Base-by-base conservation (phyloP, 2,113 vertebrate species). In the Tichodroma muraria region DNA sequence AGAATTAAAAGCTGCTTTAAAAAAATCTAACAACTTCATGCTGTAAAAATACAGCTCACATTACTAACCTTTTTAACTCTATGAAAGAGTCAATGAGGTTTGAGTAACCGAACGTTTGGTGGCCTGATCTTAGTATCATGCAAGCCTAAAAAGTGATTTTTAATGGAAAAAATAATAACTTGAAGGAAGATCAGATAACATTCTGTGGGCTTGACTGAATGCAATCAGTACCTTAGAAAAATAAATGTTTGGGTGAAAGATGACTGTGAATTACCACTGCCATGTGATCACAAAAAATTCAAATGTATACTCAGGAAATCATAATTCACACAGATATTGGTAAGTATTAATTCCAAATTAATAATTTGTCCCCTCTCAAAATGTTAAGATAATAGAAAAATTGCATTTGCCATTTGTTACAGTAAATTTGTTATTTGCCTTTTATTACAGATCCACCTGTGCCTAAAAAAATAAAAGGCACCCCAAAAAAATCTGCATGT, bases 401-500 rank as follows among this genome's bases (percentile, higher is more conserved):
- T 7, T 71, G 13, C 4, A 27, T 49, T 92, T 79, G 4, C 23
- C 13, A 2, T 38, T 69, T n/a, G n/a, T n/a, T n/a, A n/a, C n/a
- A n/a, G n/a, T n/a, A n/a, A n/a, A n/a, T n/a, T n/a, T n/a, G n/a
- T n/a, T n/a, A n/a, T n/a, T n/a, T n/a, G n/a, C n/a, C n/a, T n/a
- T n/a, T 38, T 57, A 38, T 3, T 85, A 4, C 21, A 68, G 18
- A 44, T 75, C 24, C 18, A 50, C 31, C 25, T 82, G 28, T 87
- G 25, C 45, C 28, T 79, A 24, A 53, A 80, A 87, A 87, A 37
- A 5, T 37, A 50, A 72, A 71, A 68, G 30, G 10, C 12, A 47
- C 4, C 6, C 0, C 3, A 5, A 33, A 75, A n/a, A 44, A n/a
- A 7, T 13, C 25, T 60, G 1, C 6, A 13, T 57, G 5, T 6